Conservation (phyloP, 2,888 invertebrate species). For the Laspeyria flexula region DNA sequence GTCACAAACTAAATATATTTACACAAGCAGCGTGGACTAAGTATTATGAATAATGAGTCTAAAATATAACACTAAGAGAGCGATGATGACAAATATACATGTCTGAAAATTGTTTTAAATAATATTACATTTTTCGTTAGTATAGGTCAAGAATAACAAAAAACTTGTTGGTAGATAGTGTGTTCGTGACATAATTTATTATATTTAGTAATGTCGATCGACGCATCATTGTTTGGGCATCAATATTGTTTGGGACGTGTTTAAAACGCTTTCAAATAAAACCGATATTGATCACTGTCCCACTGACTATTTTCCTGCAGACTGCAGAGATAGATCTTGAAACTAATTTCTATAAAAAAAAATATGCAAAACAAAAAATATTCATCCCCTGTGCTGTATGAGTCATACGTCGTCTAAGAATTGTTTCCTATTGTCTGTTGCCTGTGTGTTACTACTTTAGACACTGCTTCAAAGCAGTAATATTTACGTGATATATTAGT, state of each 20-base stretch:
- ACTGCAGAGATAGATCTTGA: not conserved
- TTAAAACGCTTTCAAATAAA: not conserved
- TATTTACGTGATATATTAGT: not conserved
- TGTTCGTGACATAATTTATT: not conserved
- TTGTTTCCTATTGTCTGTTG: too few relatives aligned
- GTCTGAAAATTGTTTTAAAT: not conserved
- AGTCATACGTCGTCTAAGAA: not conserved
- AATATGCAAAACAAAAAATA: not conserved
- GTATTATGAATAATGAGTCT: slow-evolving; percentile 8
- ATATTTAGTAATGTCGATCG: not conserved
- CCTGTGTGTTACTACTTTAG: not conserved
- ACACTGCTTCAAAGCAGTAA: not conserved
- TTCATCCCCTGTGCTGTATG: not conserved
- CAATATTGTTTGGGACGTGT: slow-evolving; percentile 5
- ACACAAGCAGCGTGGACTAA: slow-evolving; percentile 11
- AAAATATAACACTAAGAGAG: not conserved
- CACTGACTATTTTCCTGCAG: not conserved
- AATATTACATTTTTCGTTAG: not conserved
- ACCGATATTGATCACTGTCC: not conserved
- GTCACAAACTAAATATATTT: slow-evolving; percentile 26
- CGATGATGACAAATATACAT: not conserved
- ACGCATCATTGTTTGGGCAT: not conserved
- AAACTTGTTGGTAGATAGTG: not conserved
- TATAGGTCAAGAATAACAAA: slow-evolving; percentile 2
- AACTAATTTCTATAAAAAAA: not conserved